Evolutionary conservation across 2,888 invertebrate genomes (phyloP), one percentile per base, ranked within the genome.

Genomic region (Troides aeacus): DNA sequence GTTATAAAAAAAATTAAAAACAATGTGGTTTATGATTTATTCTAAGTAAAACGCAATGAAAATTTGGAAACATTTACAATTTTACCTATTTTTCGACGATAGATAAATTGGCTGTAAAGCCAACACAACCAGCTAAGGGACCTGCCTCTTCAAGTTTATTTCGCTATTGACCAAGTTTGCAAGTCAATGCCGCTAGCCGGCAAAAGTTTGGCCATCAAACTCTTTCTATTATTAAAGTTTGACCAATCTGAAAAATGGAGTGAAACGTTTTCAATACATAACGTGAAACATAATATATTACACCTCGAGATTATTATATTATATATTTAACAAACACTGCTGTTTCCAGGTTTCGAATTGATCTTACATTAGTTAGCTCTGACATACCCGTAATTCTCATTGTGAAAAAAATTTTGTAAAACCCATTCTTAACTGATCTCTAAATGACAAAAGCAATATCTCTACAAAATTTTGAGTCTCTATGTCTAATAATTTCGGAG

Each of bases 161-260:
- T 81, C 76, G 75, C 80, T 76, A 76, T 77, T 76, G 77, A 74
- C 76, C 75, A 79, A 86, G 82, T 84, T 87, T 77, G 80, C 78
- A 78, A 79, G 80, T 78, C 77, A 78, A 82, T 81, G 78, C 81
- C 79, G 79, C 83, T 83, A 81, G 77, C 74, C 74, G 74, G 74
- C 74, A 71, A 76, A 86, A 88, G 81, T 88, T 87, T 77, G 79
- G 78, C 84, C 83, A 87, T 86, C 82, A 82, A 79, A 81, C 81
- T 84, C 82, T 77, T 83, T 80, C 82, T 81, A 85, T 85, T 87
- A 87, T 85, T 84, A 84, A 90, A 90, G 81, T 90, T 90, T 83
- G 82, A 83, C 83, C 80, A 81, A 81, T 83, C 80, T 81, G 78
- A 79, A 80, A 81, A 79, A 80, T 78, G 77, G 78, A 77, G 76